Evolutionary conservation across 92 coral and sea anemone genomes (phyloP), one percentile per base, ranked within the genome.

Genomic region (Anthopleura xanthogrammica): DNA sequence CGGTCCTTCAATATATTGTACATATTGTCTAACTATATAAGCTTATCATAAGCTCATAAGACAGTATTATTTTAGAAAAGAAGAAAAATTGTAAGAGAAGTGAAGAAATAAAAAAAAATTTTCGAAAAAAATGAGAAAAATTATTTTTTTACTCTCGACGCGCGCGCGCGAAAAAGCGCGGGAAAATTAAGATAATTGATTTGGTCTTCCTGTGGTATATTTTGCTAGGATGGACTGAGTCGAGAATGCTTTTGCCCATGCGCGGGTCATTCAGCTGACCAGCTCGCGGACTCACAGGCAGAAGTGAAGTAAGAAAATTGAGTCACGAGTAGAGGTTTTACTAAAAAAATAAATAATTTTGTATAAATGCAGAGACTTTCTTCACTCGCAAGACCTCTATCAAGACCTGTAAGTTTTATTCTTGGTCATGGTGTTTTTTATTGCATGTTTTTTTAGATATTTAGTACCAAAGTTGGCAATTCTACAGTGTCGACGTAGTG

Each of bases 361-460:
- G 48, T 8, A 52, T 79, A 86, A 89, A 93, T 91, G 94, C 86
- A 83, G 77, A 87, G 94, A 77, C 46, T 89, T 54, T 83, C 89
- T 55, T 29, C 89, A 23, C 86, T 91, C 70, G 83, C 94, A 86
- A 81, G 97, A 81, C 84, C 89, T 77, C 87, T 93, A 16, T 80
- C 89, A 36, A 91, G 86, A 80, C 88, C 89, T 76, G 97, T 91
- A 60, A 88, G 94, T 86, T 6, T 9, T 8, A 84, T 62, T 4
- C 20, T 13, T 75, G 56, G 41, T 56, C 50, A 43, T 24, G 2
- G 57, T 65, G 46, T 43, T 12, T 41, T n/a, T 64, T n/a, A 43
- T 48, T 43, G 62, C 17, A 11, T 62, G 5, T 0, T 62, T 20
- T 14, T n/a, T 20, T 23, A 20, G 20, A 20, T 62, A 20, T 54